A percentile compares a stretch with the other conserved stretches of the same genome.
phyloP scores from a whole-genome alignment of 2,113 vertebrate genomes.

The Formicarius rufipectus region DNA sequence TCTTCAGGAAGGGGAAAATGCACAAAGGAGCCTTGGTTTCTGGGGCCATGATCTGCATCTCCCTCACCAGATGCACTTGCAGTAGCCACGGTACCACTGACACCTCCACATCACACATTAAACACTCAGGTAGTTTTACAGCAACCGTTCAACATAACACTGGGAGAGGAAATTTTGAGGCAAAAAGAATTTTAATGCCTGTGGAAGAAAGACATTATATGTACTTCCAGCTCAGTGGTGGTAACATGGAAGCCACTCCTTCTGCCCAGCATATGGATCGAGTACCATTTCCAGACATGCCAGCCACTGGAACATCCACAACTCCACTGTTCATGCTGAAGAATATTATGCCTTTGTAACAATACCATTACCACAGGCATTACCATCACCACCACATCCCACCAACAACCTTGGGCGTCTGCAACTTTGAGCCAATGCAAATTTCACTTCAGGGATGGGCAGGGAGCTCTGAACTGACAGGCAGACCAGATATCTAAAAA shows the following conservation, averaged over 20 bases:
- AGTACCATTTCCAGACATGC: neutral
- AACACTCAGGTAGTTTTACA: neutral
- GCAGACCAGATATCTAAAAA: neutral
- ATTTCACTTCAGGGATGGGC: neutral
- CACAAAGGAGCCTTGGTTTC: neutral
- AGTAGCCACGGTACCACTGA: neutral
- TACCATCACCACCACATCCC: neutral
- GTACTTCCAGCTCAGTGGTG: neutral
- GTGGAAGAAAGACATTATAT: neutral
- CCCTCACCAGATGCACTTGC: rapidly evolving
- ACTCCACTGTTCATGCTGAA: neutral
- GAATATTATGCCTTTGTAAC: neutral
- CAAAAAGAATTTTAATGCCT: neutral
- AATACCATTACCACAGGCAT: neutral
- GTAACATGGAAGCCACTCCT: neutral
- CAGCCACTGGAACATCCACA: neutral
- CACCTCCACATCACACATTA: neutral
- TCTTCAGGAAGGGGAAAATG: neutral
- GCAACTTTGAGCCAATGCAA: neutral
- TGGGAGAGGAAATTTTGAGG: neutral
- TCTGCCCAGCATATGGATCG: neutral
- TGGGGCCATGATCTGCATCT: neutral
- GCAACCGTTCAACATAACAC: neutral
- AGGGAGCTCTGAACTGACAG: neutral
- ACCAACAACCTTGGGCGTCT: neutral